Base-by-base conservation (phyloP, 2,888 invertebrate species). In the Lasius platythorax region DNA sequence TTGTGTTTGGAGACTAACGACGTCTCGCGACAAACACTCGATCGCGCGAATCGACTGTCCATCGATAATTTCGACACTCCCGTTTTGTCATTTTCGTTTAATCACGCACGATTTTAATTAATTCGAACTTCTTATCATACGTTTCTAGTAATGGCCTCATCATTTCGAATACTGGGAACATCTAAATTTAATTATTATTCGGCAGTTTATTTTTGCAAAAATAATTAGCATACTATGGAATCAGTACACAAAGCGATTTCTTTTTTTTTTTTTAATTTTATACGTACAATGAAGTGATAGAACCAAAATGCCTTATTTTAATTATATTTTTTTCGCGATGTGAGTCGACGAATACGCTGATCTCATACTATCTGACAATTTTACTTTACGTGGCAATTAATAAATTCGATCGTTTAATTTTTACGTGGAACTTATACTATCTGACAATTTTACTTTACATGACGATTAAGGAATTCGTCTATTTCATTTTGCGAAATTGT, bases 401-500 rank as follows among this genome's bases (percentile, higher is more conserved):
- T 33, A n/a, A 58, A 28, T 12, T 8, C 18, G 58, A n/a, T 8
- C 11, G 58, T 33, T 61, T 23, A 23, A 23, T 23, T 23, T 23
- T 23, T 23, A 23, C 23, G 23, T 23, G 18, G 30, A 37, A 23
- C 23, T 43, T 18, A 28, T 46, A 33, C 30, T 33, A 15, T 63
- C 50, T 75, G 9, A 40, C 46, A 76, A 53, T 28, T 66, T 76
- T 67, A 28, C 18, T 76, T 37, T 37, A 37, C 53, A 11, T 0
- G 53, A 30, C 56, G 40, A 67, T 40, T 67, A 43, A 18, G n/a
- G 23, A 53, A 30, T 9, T 15, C 15, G 78, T 5, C 12, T 67
- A 67, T n/a, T 67, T 33, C 33, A 33, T 61, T 81, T 72, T 81
- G 68, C 56, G n/a, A 40, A 68, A 78, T 68, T n/a, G n/a, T 68